Conservation (phyloP, 2,113 vertebrate genomes). For the Mirza zaza region DNA sequence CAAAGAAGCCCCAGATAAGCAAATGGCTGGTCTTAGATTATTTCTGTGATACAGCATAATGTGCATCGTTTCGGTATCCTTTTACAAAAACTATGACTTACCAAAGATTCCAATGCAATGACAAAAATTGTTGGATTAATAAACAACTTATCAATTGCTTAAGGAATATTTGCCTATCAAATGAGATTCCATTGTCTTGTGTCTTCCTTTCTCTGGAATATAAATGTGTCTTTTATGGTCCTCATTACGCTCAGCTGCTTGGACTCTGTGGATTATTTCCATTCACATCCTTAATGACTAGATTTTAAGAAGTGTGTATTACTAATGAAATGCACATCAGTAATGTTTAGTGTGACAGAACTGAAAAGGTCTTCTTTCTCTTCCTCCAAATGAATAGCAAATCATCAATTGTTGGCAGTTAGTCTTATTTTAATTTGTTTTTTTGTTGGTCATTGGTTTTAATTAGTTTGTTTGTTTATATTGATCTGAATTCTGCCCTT, state of each 20-base stretch:
- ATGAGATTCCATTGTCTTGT: neutral
- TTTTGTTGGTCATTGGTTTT: constrained; percentile 12
- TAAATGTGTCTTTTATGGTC: neutral
- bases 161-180: constrained; percentile 29
- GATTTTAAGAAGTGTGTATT: neutral
- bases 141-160: neutral
- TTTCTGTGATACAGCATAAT: neutral
- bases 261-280: neutral
- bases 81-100: neutral
- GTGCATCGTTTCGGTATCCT: neutral
- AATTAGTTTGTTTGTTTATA: neutral
- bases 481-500: constrained; percentile 5
- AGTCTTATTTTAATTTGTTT: constrained; percentile 18
- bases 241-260: neutral
- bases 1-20: neutral
- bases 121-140: neutral
- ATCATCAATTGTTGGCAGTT: neutral
- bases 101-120: neutral
- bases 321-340: constrained; percentile 6
- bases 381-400: neutral
- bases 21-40: neutral
- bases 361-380: neutral
- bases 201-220: neutral
- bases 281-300: constrained; percentile 12
- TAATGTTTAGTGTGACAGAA: constrained; percentile 8